These are phyloP conservation scores for Diarsia dahlii DNA, from an alignment of 2,888 invertebrate species.

Conservation along the genomic window DNA sequence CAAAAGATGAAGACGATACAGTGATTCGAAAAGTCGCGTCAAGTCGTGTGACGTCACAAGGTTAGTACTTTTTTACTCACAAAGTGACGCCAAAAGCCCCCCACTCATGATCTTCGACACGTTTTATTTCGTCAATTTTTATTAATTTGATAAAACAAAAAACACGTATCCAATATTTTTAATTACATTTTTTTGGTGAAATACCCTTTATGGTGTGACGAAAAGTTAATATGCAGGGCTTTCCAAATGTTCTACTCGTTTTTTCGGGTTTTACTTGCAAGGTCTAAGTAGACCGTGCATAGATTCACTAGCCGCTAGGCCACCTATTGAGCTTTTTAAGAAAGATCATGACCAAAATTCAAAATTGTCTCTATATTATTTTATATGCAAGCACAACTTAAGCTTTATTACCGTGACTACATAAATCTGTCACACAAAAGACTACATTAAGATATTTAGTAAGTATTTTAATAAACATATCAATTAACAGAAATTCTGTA, in stretches of 20 bases:
- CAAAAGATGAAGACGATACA: too few relatives aligned
- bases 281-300: neutral
- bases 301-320: neutral
- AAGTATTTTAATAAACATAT: conserved; percentile 63
- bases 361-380: neutral
- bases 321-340: neutral
- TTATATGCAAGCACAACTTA: neutral
- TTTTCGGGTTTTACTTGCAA: neutral
- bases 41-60: too few relatives aligned
- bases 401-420: conserved; percentile 6
- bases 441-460: conserved; percentile 48
- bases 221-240: neutral
- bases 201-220: neutral
- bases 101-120: too few relatives aligned
- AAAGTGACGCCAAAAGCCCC: too few relatives aligned
- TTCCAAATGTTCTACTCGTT: neutral
- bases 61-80: too few relatives aligned
- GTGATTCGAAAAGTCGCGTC: too few relatives aligned
- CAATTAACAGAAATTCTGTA: conserved; percentile 69
- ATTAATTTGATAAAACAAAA: too few relatives aligned
- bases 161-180: too few relatives aligned
- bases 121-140: too few relatives aligned
- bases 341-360: neutral
- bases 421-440: conserved; percentile 26
- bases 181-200: too few relatives aligned